Evolutionary conservation across 2,797 vertebrate genomes (phyloP).

Genomic region (Acanthis flammea): DNA sequence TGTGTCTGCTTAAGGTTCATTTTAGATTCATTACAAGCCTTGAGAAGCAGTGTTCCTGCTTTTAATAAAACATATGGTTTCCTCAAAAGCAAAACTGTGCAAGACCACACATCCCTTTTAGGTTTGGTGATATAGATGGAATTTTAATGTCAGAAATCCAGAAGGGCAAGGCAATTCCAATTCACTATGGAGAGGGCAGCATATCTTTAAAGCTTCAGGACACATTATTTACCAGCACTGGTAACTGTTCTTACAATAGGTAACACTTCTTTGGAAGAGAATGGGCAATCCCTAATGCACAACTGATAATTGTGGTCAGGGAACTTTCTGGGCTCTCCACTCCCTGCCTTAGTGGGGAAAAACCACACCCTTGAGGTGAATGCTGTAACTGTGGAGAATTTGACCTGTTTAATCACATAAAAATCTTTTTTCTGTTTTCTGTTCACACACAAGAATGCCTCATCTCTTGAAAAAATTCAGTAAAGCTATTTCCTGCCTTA

Average conservation of each 20-base stretch:
- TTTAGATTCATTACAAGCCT: constrained; percentile 29
- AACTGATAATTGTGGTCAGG: neutral
- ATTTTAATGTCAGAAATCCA: neutral
- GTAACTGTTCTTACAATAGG: neutral
- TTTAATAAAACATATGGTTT: constrained; percentile 44
- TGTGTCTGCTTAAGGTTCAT: neutral
- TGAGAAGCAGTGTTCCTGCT: neutral
- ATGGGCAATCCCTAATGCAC: neutral
- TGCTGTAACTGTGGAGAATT: neutral
- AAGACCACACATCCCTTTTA: neutral
- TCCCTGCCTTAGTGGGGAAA: neutral
- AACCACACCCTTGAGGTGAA: neutral
- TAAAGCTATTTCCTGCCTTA: neutral
- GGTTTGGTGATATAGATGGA: neutral
- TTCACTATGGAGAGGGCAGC: neutral
- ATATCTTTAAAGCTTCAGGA: neutral
- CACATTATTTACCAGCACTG: neutral
- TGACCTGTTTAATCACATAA: neutral
- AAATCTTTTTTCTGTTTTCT: neutral
- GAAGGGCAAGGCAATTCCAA: neutral
- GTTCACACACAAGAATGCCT: neutral
- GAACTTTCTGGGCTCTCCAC: neutral
- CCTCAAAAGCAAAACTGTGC: constrained; percentile 35
- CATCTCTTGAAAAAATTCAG: neutral
- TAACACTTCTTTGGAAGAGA: neutral